These are phyloP conservation scores for Drosophila truncata DNA, from an alignment of 1,140 invertebrate species.

Conservation along the genomic window DNA sequence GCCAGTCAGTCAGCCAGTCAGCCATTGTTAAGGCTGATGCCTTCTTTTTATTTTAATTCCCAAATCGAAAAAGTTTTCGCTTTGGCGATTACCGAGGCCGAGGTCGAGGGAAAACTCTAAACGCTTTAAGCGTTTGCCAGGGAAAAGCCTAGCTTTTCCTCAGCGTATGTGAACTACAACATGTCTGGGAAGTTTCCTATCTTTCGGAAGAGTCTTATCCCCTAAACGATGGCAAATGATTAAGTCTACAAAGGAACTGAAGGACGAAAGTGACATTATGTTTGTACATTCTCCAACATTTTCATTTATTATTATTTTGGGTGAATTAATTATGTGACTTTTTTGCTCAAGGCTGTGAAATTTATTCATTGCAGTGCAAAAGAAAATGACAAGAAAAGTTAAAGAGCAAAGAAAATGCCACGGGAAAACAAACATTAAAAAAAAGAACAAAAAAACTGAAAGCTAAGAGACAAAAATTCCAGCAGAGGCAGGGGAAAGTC, in stretches of 20 bases:
- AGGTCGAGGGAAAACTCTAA: constrained; percentile 72
- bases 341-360: constrained; percentile 55
- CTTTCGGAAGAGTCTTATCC: constrained; percentile 15
- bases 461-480: constrained; percentile 14
- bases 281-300: constrained; percentile 2
- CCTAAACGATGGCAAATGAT: constrained; percentile 75
- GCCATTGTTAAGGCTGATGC: constrained; percentile 42
- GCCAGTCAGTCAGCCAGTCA: constrained; percentile 15
- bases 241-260: constrained; percentile 56
- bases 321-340: constrained; percentile 66
- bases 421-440: constrained; percentile 29
- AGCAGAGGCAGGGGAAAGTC: not conserved
- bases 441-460: constrained; percentile 2
- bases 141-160: not conserved
- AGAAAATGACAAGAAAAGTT: constrained; percentile 21
- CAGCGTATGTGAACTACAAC: constrained; percentile 72
- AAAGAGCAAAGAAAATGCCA: constrained; percentile 4
- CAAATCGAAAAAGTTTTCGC: constrained; percentile 79
- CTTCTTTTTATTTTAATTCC: constrained; percentile 77
- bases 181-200: constrained; percentile 72
- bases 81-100: constrained; percentile 67
- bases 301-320: constrained; percentile 72
- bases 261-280: constrained; percentile 22
- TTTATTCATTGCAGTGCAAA: constrained; percentile 63
- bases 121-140: constrained; percentile 56